phyloP scores from a whole-genome alignment of 30 jellyfish, hydroid and myxozoan genomes.

The Hydractinia echinata region DNA sequence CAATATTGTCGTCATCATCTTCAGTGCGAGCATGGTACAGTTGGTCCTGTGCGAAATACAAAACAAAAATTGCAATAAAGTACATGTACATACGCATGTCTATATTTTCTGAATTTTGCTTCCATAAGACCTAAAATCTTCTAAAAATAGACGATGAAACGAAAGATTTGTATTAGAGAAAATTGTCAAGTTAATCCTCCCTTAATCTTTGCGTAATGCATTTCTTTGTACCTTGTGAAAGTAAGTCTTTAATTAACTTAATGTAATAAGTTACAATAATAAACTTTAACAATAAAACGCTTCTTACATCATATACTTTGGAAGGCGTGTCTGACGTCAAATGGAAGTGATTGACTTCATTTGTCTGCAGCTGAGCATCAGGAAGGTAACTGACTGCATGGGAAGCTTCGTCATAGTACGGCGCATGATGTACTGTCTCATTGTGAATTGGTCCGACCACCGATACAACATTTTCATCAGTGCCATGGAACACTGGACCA shows the following conservation, averaged over 20 bases:
- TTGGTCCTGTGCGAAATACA: background rate
- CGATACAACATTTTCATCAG: slow-evolving; percentile 73
- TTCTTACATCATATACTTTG: slow-evolving; percentile 4
- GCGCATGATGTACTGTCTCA: slow-evolving; percentile 20
- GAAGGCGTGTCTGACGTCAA: slow-evolving; percentile 8
- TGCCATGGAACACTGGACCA: slow-evolving; percentile 60
- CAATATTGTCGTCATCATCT: background rate
- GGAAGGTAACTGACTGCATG: slow-evolving; percentile 14
- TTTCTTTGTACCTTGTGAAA: too few relatives aligned
- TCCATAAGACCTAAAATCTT: too few relatives aligned
- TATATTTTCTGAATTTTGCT: too few relatives aligned
- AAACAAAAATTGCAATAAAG: too few relatives aligned
- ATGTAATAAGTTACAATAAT: too few relatives aligned
- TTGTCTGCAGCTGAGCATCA: slow-evolving; percentile 3
- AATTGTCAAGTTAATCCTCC: too few relatives aligned
- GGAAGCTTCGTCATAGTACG: background rate
- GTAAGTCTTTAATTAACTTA: too few relatives aligned
- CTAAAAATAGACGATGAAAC: too few relatives aligned
- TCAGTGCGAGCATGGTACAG: slow-evolving; percentile 7
- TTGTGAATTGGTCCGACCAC: slow-evolving; percentile 61
- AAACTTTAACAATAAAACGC: background rate
- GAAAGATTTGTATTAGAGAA: too few relatives aligned
- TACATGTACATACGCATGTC: too few relatives aligned
- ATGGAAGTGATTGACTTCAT: slow-evolving; percentile 21
- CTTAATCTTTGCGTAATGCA: too few relatives aligned